Evolutionary conservation across 2,113 vertebrate genomes (phyloP).

Genomic region (Synodontis membranacea): DNA sequence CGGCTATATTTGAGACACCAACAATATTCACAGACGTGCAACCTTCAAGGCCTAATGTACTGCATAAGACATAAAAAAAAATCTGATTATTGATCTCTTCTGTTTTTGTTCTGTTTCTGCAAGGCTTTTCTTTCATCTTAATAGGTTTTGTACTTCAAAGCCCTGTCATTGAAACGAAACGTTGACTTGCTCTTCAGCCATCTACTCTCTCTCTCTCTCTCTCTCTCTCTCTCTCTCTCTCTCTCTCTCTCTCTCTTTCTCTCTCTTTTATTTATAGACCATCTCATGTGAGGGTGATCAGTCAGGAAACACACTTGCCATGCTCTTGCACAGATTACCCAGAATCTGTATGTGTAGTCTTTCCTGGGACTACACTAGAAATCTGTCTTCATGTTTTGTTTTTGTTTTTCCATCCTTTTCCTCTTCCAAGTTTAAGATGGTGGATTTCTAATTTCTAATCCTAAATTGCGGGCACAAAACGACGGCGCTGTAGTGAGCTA

Average conservation of each 20-base stretch:
- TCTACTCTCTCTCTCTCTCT: background rate
- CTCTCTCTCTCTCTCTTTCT: background rate
- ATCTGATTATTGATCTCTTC: conserved; percentile 25
- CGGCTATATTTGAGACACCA: background rate
- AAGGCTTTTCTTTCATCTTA: conserved; percentile 6
- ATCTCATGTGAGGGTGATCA: conserved; percentile 57
- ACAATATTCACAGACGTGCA: background rate
- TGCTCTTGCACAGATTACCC: conserved; percentile 49
- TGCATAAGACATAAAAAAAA: background rate
- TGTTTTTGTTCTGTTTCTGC: conserved; percentile 39
- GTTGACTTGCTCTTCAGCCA: conserved; percentile 13
- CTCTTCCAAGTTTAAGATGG: background rate
- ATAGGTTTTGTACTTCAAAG: conserved; percentile 35
- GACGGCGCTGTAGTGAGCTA: background rate
- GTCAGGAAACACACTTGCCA: conserved; percentile 39
- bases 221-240: conserved; percentile 7
- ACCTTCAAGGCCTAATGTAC: background rate
- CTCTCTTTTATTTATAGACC: conserved; percentile 49
- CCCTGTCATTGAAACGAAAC: conserved; percentile 3
- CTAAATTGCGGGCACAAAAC: background rate
- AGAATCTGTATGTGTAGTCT: conserved; percentile 28
- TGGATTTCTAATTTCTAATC: background rate
- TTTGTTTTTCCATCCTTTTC: background rate
- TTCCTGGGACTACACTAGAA: background rate
- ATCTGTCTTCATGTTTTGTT: conserved; percentile 7